Evolutionary conservation across 2,888 invertebrate species (phyloP), one percentile per base, ranked within the genome.

Genomic region (Octodonta nipae): DNA sequence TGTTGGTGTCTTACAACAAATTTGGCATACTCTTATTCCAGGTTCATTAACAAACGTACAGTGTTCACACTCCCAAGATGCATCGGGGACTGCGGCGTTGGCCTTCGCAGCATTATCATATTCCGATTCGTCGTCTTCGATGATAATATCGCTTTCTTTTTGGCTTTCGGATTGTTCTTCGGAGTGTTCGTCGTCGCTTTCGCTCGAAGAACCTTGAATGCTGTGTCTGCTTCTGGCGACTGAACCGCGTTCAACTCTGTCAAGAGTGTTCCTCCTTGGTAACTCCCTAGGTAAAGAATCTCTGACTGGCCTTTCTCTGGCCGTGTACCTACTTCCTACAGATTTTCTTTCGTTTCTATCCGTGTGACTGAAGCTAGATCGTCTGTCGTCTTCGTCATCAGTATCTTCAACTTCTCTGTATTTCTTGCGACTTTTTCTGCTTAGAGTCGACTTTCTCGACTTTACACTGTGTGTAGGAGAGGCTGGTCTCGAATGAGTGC

Each of bases 41-140:
- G 80, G 65, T 38, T 81, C 78, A 55, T 91, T 91, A 3, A 87
- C 79, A 55, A 78, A 88, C 0, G 89, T 91, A 55, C 89, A 91
- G 52, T 87, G 85, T 51, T 86, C 84, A 57, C 89, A 91, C 42
- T 83, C 76, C 89, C 89, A 91, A 33, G 71, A 65, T 8, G 70
- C 63, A 22, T 58, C 63, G 0, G 75, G 73, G 8, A 70, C 65
- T 7, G 17, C 30, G 4, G 20, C 13, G 8, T 26, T 26, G 7
- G 30, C 22, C 5, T 29, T 29, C 6, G 43, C 38, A 13, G 43
- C 37, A 11, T 40, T 37, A 29, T 61, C 60, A n/a, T 56, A 40
- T 33, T 40, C 43, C 14, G 44, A 39, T 30, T 49, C 53, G 30
- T 49, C 52, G 26, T 50, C 52, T 37, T 52, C 53, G 28, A 51